Evolutionary conservation across 1,140 invertebrate genomes (phyloP), one percentile per base, ranked within the genome.

Genomic region (Drosophila parvula): DNA sequence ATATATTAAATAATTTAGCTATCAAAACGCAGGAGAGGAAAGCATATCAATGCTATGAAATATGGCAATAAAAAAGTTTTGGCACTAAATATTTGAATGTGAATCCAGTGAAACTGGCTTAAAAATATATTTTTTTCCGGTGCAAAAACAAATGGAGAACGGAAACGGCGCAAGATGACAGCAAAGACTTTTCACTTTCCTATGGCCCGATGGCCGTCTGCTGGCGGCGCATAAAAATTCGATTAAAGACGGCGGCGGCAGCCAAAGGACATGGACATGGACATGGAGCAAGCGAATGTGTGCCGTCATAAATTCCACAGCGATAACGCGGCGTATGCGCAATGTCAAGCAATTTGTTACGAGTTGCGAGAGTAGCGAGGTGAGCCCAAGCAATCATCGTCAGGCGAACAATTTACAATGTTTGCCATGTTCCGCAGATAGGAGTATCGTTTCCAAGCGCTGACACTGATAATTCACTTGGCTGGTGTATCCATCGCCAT

Each of bases 291-390:
- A 56, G 53, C 60, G 27, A 68, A 61, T 78, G 22, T 28, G 55
- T 83, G 78, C 62, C 73, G 53, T 51, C 80, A 79, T 79, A 88
- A 84, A 79, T 89, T 80, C 40, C 59, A 51, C 56, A 62, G 53
- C 55, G 82, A 82, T 82, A 88, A 69, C 84, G 58, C 43, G 64
- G 73, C 84, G 76, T 83, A 88, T 86, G 48, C 83, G 80, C 84
- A 70, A 74, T 88, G 74, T 59, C 44, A 28, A n/a, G 38, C 47
- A 59, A 76, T 69, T 75, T 75, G 69, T 43, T 74, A 10, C 41
- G 14, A 34, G 60, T 43, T 64, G n/a, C 14, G 11, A 30, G 64
- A 14, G 67, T 11, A 44, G 28, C 68, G 38, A 57, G 43, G 59
- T 60, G 34, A 78, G 40, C 14, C 40, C 47, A 18, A 40, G 64